These are phyloP conservation scores for Thaumetopoea pityocampa DNA, from an alignment of 1,140 invertebrate genomes.

Conservation along the genomic window DNA sequence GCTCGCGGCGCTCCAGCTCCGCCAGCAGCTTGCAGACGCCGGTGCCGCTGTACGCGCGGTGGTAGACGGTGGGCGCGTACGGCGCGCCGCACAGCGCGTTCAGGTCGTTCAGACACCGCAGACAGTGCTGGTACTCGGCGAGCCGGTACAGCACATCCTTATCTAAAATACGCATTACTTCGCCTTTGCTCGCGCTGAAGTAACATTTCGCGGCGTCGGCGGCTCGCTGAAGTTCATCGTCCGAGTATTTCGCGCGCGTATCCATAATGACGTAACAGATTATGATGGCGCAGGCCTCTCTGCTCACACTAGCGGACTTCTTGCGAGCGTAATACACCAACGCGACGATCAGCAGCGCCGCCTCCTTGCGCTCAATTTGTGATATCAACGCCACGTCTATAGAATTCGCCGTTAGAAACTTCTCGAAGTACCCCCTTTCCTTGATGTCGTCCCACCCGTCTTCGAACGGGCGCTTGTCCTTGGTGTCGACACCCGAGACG, in stretches of 20 bases:
- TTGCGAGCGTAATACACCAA: constrained; percentile 29
- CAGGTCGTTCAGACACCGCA: constrained; percentile 32
- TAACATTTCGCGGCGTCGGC: constrained; percentile 7
- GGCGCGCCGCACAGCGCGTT: constrained; percentile 34
- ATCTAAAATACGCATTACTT: constrained; percentile 18
- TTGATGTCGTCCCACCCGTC: constrained; percentile 12
- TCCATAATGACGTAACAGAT: neutral
- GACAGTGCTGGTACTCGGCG: constrained; percentile 30
- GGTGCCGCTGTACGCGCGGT: constrained; percentile 30
- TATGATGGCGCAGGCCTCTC: constrained; percentile 1
- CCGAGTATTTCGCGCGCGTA: neutral
- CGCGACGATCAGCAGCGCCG: constrained; percentile 25
- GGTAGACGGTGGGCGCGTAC: constrained; percentile 23
- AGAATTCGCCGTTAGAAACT: neutral
- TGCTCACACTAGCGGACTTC: constrained; percentile 8
- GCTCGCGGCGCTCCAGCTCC: no score
- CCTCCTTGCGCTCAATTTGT: constrained; percentile 19
- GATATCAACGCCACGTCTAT: neutral
- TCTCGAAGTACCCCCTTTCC: neutral
- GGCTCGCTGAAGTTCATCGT: neutral
- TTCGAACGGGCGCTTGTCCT: constrained; percentile 8
- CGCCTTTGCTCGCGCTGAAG: constrained; percentile 9
- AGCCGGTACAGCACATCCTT: constrained; percentile 20
- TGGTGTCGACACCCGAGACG: neutral
- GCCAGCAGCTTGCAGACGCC: constrained; percentile 30